phyloP scores from a whole-genome alignment of 2,113 vertebrate species.

The Bos taurus region ARS-UCD2.0 NC_037337.1:73839501-73840000 shows the following conservation, averaged over 20 bases:
- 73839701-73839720: not conserved
- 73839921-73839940: not conserved
- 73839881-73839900: slow-evolving; percentile 23
- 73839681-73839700: not conserved
- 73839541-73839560: not conserved
- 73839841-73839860: not conserved
- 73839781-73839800: not conserved
- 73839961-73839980: not conserved
- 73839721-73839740: slow-evolving; percentile 7
- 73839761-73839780: not conserved
- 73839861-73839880: slow-evolving; percentile 1
- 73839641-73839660: not conserved
- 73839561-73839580: not conserved
- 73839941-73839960: not conserved
- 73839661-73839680: not conserved
- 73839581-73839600: not conserved
- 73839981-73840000: not conserved
- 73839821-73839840: not conserved
- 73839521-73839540: not conserved
- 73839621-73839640: not conserved
- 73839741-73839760: not conserved
- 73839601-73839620: not conserved
- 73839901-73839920: not conserved
- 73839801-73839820: not conserved
- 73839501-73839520: not conserved